These are phyloP conservation scores for Idaea aversata DNA, from an alignment of 2,888 invertebrate species.

Conservation along the genomic window DNA sequence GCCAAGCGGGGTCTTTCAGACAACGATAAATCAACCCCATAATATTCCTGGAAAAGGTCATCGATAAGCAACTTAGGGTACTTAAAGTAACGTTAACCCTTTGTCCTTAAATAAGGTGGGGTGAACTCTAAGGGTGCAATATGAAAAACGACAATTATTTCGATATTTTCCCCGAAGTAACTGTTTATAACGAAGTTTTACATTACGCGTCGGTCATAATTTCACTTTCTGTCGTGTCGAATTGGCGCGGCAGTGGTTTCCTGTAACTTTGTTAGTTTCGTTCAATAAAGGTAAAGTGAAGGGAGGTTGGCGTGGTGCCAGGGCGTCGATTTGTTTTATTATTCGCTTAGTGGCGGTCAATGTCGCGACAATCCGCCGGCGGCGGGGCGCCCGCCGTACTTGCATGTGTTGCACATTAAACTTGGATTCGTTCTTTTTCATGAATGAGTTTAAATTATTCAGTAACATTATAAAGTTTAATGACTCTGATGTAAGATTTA, in stretches of 20 bases:
- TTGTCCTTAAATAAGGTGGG: constrained; percentile 38
- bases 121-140: constrained; percentile 43
- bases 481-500: neutral
- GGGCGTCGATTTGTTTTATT: constrained; percentile 73
- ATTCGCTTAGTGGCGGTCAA: constrained; percentile 76
- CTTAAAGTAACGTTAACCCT: constrained; percentile 35
- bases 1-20: constrained; percentile 34
- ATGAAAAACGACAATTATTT: constrained; percentile 50
- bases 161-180: constrained; percentile 35
- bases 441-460: constrained; percentile 10
- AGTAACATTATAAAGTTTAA: neutral
- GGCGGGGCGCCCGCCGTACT: constrained; percentile 62
- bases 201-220: constrained; percentile 23
- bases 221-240: constrained; percentile 32
- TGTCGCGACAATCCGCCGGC: constrained; percentile 65
- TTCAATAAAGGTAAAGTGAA: constrained; percentile 63
- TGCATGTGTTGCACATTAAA: constrained; percentile 60
- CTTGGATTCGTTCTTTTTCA: constrained; percentile 28
- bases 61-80: constrained; percentile 24
- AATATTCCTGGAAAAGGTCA: constrained; percentile 29
- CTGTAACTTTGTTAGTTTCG: constrained; percentile 39
- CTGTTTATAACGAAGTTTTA: constrained; percentile 9
- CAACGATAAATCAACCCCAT: constrained; percentile 26
- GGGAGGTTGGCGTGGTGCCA: constrained; percentile 73
- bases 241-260: constrained; percentile 38